A percentile compares a stretch with the other conserved stretches of the same genome.
Conservation (phyloP, 2,797 vertebrate species). For the Aulostomus chinensis region DNA sequence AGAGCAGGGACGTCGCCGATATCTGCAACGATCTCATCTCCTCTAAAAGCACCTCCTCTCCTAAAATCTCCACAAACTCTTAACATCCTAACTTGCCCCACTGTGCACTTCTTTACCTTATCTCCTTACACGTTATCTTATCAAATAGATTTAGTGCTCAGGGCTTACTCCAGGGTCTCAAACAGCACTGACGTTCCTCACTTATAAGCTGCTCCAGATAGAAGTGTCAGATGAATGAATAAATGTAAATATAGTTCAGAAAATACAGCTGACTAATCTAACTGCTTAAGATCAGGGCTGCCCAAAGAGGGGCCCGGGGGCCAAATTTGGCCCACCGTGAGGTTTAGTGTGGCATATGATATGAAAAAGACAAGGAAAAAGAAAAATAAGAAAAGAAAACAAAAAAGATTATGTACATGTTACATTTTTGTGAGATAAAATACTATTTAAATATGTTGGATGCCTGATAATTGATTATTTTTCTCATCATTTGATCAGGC, state of each 20-base stretch:
- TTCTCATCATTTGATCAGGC: no score
- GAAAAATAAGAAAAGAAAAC: no score
- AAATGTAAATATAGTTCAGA: neutral
- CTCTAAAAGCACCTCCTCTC: neutral
- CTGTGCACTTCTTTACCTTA: neutral
- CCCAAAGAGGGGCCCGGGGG: no score
- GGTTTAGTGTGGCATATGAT: no score
- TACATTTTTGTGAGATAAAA: no score
- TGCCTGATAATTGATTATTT: no score
- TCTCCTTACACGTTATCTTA: neutral
- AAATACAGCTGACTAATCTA: neutral
- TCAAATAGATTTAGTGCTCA: neutral
- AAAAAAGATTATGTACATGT: no score
- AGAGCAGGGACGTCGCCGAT: neutral
- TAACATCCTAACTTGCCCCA: neutral
- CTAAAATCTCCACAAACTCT: no score
- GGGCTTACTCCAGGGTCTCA: neutral
- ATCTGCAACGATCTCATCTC: slow-evolving; percentile 2
- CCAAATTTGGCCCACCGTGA: no score
- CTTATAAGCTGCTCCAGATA: neutral
- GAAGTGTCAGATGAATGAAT: neutral
- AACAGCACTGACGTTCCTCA: neutral
- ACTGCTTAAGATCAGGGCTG: no score
- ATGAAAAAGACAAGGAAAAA: no score
- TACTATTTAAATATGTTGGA: no score